Percentiles rank a stretch among this genome's conserved stretches.
phyloP scores from a whole-genome alignment of 2,888 invertebrate genomes.

The Phymatocera aterrima region DNA sequence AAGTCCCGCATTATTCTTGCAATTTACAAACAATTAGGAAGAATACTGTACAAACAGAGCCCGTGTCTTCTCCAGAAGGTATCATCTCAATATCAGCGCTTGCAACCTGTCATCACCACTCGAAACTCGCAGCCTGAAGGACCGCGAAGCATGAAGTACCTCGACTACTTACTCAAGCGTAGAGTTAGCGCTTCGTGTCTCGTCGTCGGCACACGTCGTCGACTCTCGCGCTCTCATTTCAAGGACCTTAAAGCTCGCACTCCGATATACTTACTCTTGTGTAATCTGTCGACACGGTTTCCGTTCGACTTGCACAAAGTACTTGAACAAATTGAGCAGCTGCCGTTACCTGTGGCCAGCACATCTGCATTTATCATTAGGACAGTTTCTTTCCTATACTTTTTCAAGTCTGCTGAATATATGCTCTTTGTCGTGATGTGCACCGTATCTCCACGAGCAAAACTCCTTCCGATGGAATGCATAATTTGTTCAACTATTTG shows the following conservation, averaged over 20 bases:
- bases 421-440: too few species aligned
- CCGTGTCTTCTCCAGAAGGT: conserved; percentile 17
- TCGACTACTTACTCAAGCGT: conserved; percentile 15
- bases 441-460: neutral
- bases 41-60: neutral
- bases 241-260: conserved; percentile 4
- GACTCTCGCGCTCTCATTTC: neutral
- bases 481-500: neutral
- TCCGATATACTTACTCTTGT: neutral
- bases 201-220: conserved; percentile 25
- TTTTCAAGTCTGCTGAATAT: too few species aligned
- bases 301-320: neutral
- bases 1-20: neutral
- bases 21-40: conserved; percentile 12
- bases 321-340: conserved; percentile 1
- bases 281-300: neutral
- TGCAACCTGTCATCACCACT: conserved; percentile 35
- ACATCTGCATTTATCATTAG: neutral
- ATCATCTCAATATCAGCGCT: conserved; percentile 18
- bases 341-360: neutral
- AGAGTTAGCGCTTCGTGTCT: conserved; percentile 25
- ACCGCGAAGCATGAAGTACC: conserved; percentile 31
- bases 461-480: neutral
- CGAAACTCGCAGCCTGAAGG: conserved; percentile 10
- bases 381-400: too few species aligned